Percentiles rank a stretch among this genome's conserved stretches.
These are phyloP conservation scores for Campylomormyrus tamandua DNA, from an alignment of 2,113 vertebrate genomes.

Conservation along the genomic window DNA sequence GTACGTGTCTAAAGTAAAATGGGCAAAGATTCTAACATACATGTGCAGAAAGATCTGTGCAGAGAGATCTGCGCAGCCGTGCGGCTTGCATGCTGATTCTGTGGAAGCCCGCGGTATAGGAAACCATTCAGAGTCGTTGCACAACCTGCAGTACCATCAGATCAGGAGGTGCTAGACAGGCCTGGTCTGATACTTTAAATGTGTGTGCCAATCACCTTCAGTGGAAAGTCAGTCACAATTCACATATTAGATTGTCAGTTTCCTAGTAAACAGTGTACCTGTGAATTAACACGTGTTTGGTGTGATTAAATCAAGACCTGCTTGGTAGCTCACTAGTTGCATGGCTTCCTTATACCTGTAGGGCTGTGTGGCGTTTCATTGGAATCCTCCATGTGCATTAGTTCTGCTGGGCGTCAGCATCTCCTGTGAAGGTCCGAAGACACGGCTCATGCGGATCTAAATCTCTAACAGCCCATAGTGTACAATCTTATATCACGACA, in stretches of 20 bases:
- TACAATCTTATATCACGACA: not conserved
- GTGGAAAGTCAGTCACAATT: not conserved
- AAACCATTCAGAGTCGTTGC: not conserved
- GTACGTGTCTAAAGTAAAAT: not conserved
- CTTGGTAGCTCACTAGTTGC: not conserved
- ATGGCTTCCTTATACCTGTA: not conserved
- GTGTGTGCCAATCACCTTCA: not conserved
- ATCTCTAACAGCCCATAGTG: not conserved
- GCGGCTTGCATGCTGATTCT: not conserved
- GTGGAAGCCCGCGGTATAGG: not conserved
- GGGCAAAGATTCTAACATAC: not conserved
- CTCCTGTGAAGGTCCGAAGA: not conserved
- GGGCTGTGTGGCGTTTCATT: not conserved
- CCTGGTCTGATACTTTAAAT: not conserved
- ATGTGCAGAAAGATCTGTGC: not conserved
- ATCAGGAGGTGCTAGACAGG: not conserved
- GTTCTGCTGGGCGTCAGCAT: not conserved
- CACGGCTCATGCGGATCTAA: not conserved
- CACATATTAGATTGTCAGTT: not conserved
- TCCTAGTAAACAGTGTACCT: not conserved
- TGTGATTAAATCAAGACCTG: not conserved
- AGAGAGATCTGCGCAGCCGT: not conserved
- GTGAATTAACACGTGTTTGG: not conserved
- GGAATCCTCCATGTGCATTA: not conserved
- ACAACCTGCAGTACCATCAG: not conserved